These are phyloP conservation scores for Drosophila mimica DNA, from an alignment of 2,888 invertebrate genomes.

Conservation along the genomic window DNA sequence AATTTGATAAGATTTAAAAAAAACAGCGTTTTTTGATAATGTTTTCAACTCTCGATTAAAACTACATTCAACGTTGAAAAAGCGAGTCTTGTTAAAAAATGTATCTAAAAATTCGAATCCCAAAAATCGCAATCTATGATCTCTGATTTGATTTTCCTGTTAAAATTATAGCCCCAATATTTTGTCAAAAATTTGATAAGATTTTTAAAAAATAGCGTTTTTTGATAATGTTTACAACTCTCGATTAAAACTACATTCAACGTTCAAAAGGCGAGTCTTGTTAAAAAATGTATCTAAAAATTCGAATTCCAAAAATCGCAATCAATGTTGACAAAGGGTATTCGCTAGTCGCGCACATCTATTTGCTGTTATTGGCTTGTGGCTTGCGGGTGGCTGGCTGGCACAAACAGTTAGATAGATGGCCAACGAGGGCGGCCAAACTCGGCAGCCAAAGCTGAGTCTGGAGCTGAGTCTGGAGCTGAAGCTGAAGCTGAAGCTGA, in stretches of 20 bases:
- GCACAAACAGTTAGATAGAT: conserved; percentile 33
- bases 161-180: neutral
- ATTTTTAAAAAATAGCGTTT: neutral
- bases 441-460: conserved; percentile 3
- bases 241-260: neutral
- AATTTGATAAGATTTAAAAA: neutral
- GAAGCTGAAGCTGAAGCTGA: conserved; percentile 30
- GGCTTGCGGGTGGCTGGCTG: conserved; percentile 38
- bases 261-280: neutral
- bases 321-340: neutral
- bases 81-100: rapidly evolving
- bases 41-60: neutral
- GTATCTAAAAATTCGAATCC: rapidly evolving
- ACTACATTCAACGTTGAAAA: neutral
- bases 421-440: conserved; percentile 54
- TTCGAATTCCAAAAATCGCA: neutral
- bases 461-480: conserved; percentile 11
- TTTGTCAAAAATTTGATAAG: neutral
- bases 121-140: no score
- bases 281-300: rapidly evolving
- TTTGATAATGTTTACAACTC: neutral
- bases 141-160: neutral
- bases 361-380: neutral
- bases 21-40: neutral
- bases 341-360: neutral